phyloP scores from a whole-genome alignment of 1,140 invertebrate species.

The Macrostomum lignano region DNA sequence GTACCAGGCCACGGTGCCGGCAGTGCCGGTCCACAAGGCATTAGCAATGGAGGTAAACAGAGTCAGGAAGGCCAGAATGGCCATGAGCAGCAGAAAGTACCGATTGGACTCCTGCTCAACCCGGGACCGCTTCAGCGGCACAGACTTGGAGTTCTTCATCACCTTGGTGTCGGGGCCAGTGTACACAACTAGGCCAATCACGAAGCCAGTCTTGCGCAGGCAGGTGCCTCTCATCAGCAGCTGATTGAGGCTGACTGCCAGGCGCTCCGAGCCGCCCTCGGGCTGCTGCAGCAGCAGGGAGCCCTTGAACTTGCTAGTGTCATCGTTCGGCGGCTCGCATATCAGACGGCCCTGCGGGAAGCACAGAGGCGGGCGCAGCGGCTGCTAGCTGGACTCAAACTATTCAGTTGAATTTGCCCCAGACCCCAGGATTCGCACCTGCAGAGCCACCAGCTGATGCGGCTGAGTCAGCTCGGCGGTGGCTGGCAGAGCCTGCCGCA shows the following conservation, averaged over 20 bases:
- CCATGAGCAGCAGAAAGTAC: slow-evolving; percentile 58
- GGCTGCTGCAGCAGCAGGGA: too few species aligned
- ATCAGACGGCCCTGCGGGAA: too few species aligned
- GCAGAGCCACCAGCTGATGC: too few species aligned
- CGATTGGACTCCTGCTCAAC: slow-evolving; percentile 36
- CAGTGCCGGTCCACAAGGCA: slow-evolving; percentile 44
- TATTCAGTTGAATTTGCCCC: too few species aligned
- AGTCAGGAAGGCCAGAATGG: slow-evolving; percentile 58
- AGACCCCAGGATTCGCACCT: too few species aligned
- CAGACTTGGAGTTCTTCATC: slow-evolving; percentile 39
- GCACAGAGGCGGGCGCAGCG: too few species aligned
- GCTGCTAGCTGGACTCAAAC: too few species aligned
- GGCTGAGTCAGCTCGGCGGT: slow-evolving; percentile 24
- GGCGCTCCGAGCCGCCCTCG: too few species aligned
- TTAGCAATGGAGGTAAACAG: slow-evolving; percentile 60
- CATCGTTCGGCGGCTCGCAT: too few species aligned
- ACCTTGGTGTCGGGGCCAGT: slow-evolving; percentile 88
- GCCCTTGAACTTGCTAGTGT: too few species aligned
- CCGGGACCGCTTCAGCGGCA: slow-evolving; percentile 63
- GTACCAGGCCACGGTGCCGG: slow-evolving; percentile 44
- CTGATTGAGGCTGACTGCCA: too few species aligned
- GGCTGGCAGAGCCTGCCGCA: slow-evolving; percentile 37
- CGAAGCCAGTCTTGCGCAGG: slow-evolving; percentile 10
- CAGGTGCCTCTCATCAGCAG: slow-evolving; percentile 9
- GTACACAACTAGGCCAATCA: slow-evolving; percentile 46